phyloP scores from a whole-genome alignment of 2,888 invertebrate species.

The Cheilosia grossa region DNA sequence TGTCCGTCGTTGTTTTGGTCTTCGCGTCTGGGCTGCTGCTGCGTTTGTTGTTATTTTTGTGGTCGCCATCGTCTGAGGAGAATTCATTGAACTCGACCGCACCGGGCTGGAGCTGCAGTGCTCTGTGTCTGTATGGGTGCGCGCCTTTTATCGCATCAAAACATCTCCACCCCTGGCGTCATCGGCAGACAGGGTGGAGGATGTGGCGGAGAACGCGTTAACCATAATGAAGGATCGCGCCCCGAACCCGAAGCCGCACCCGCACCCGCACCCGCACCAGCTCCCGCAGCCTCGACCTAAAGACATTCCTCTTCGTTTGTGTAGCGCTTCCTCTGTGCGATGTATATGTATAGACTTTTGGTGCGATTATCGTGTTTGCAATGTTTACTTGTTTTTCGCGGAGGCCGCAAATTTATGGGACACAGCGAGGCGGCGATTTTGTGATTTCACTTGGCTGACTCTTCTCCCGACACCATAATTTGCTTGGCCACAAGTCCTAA shows the following conservation, averaged over 20 bases:
- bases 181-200: background rate
- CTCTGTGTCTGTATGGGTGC: conserved; percentile 18
- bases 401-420: conserved; percentile 69
- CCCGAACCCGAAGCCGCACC: background rate
- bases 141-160: conserved; percentile 67
- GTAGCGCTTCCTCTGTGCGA: conserved; percentile 32
- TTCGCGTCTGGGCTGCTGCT: conserved; percentile 2
- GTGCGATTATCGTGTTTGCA: conserved; percentile 72
- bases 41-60: conserved; percentile 23
- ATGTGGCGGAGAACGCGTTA: conserved; percentile 7
- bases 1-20: conserved; percentile 3
- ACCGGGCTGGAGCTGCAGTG: conserved; percentile 13
- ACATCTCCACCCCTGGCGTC: conserved; percentile 42
- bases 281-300: conserved; percentile 14
- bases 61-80: conserved; percentile 66
- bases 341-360: conserved; percentile 8
- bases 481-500: conserved; percentile 68
- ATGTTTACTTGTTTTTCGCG: conserved; percentile 60
- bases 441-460: conserved; percentile 61
- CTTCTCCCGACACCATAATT: conserved; percentile 48
- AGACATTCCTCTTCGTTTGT: conserved; percentile 42
- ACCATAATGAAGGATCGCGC: conserved; percentile 36
- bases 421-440: conserved; percentile 71
- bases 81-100: conserved; percentile 67
- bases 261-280: conserved; percentile 1